Evolutionary conservation across 2,113 vertebrate genomes (phyloP).

Genomic region (Eolophus roseicapilla): DNA sequence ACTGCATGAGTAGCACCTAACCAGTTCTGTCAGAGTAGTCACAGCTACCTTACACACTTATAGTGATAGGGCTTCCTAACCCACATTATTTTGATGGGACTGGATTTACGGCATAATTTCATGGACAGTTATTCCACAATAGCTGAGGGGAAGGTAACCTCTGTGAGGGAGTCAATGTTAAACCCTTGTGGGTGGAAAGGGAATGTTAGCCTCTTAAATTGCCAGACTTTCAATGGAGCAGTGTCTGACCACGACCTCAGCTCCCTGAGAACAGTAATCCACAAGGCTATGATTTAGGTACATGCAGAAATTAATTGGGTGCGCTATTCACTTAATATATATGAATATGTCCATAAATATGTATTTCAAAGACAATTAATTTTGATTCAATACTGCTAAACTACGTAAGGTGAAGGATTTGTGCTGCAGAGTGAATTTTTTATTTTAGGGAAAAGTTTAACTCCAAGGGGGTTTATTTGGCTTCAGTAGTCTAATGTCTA

Average conservation of each 20-base stretch:
- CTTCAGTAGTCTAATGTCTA: background rate
- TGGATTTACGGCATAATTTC: constrained; percentile 30
- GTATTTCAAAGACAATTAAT: constrained; percentile 42
- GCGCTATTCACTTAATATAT: background rate
- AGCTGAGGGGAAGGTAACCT: background rate
- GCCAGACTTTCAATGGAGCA: background rate
- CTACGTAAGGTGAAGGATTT: background rate
- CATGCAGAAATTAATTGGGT: background rate
- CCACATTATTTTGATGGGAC: background rate
- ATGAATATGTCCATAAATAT: background rate
- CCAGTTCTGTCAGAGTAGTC: background rate
- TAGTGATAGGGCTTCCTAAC: background rate
- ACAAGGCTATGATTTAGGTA: background rate
- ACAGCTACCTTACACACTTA: background rate
- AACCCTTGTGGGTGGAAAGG: background rate
- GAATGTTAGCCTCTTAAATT: background rate
- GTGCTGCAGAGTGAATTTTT: background rate
- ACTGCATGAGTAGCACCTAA: background rate
- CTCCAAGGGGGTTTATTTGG: background rate
- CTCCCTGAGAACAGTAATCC: background rate
- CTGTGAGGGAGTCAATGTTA: background rate
- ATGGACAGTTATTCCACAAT: background rate
- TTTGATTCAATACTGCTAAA: constrained; percentile 11
- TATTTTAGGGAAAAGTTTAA: constrained; percentile 29
- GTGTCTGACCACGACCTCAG: background rate